Percentiles rank a stretch among this genome's conserved stretches.
Conservation (phyloP, 2,113 vertebrate genomes). For the Zootoca vivipara region DNA sequence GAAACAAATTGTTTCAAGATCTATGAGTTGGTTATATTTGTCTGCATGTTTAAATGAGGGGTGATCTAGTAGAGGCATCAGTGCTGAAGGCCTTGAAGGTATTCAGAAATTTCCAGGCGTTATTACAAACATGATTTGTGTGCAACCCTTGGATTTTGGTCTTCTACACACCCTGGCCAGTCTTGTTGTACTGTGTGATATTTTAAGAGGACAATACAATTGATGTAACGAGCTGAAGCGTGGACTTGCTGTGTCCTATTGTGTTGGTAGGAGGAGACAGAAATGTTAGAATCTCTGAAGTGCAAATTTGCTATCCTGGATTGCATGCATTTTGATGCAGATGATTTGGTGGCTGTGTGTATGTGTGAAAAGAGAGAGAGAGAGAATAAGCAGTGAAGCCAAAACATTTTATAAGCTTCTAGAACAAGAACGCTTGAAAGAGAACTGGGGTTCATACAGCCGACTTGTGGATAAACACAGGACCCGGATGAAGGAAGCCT, state of each 20-base stretch:
- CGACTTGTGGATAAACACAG: conserved; percentile 52
- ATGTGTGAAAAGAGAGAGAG: background rate
- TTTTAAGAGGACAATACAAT: background rate
- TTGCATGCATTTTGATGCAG: background rate
- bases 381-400: background rate
- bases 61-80: too few relatives aligned
- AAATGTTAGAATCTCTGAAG: background rate
- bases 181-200: background rate
- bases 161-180: too few relatives aligned
- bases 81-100: background rate
- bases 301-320: background rate
- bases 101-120: background rate
- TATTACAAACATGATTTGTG: background rate
- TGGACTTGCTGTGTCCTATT: too few relatives aligned
- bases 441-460: background rate
- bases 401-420: conserved; percentile 52
- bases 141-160: too few relatives aligned
- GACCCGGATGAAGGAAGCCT: conserved; percentile 35
- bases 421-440: conserved; percentile 33
- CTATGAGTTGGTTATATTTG: too few relatives aligned
- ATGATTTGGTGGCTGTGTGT: background rate
- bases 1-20: too few relatives aligned
- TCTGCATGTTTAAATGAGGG: too few relatives aligned
- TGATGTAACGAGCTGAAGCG: background rate
- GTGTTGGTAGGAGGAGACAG: background rate